Evolutionary conservation across 2,113 vertebrate genomes (phyloP).

Genomic region (Fukomys damarensis): DNA sequence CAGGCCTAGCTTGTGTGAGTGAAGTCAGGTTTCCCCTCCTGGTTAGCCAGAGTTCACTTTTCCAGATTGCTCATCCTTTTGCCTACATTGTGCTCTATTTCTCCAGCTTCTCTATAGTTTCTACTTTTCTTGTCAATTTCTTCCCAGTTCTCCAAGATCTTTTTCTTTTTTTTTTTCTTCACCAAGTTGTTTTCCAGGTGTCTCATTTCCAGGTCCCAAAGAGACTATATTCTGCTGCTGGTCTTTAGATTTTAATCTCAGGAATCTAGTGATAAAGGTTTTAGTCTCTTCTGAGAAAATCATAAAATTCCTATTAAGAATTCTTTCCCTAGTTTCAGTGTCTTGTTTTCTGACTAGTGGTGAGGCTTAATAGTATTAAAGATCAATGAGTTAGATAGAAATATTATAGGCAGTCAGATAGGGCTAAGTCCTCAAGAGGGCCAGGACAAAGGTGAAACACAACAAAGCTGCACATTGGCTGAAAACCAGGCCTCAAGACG

Average conservation of each 20-base stretch:
- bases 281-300: conserved; percentile 25
- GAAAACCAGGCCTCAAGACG: no score
- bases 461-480: no score
- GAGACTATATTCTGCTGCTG: neutral
- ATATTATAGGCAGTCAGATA: no score
- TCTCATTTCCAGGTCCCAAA: neutral
- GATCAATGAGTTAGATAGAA: no score
- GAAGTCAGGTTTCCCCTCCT: neutral
- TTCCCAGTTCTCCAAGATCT: neutral
- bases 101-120: neutral
- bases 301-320: neutral
- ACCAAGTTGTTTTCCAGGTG: neutral
- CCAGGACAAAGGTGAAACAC: no score
- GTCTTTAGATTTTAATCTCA: neutral
- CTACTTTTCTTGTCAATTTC: neutral
- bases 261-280: neutral
- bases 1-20: neutral
- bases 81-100: neutral
- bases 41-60: neutral
- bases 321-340: conserved; percentile 10
- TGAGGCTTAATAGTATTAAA: no score
- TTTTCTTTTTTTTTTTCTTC: neutral
- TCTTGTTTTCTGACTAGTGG: neutral
- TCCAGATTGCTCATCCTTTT: neutral
- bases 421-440: no score